phyloP scores from a whole-genome alignment of 2,888 invertebrate species.

The Homarus gammarus region DNA sequence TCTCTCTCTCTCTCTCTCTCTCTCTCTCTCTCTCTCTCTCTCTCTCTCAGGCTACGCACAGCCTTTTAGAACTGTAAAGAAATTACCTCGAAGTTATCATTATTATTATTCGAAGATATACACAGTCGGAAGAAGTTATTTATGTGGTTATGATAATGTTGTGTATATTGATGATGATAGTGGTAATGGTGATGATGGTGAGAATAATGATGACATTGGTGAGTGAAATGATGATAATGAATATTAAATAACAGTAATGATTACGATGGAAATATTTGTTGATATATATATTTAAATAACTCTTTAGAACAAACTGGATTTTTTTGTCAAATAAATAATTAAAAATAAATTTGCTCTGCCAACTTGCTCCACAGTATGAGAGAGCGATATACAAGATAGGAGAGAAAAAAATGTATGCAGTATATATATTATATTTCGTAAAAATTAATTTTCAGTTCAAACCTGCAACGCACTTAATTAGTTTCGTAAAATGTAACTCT shows the following conservation, averaged over 20 bases:
- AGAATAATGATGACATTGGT: background rate
- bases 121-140: too few species aligned
- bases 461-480: background rate
- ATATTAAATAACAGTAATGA: background rate
- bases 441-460: background rate
- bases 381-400: background rate
- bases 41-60: background rate
- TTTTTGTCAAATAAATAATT: too few species aligned
- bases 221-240: background rate
- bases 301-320: too few species aligned
- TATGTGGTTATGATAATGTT: background rate
- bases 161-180: background rate
- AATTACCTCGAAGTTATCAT: too few species aligned
- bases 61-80: too few species aligned
- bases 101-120: too few species aligned
- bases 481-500: constrained; percentile 1
- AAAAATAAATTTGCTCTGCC: too few species aligned
- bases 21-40: constrained; percentile 38
- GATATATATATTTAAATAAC: too few species aligned
- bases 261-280: background rate
- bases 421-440: background rate
- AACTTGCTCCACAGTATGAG: too few species aligned
- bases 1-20: constrained; percentile 33
- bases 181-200: background rate
- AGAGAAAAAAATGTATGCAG: background rate